Evolutionary conservation across 2,113 vertebrate species (phyloP).

Genomic region (Mesocricetus auratus): DNA sequence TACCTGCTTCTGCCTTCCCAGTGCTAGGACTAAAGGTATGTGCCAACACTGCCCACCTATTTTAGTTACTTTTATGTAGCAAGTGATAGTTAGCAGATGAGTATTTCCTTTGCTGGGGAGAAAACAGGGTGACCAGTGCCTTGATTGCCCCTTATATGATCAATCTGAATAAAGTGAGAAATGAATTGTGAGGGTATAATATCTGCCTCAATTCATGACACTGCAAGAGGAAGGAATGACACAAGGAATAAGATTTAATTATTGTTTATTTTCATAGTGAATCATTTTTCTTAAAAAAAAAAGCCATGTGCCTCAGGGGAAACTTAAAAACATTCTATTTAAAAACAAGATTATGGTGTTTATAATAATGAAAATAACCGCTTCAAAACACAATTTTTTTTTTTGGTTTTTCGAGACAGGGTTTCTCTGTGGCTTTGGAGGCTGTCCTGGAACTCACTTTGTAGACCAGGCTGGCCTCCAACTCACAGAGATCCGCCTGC

Average conservation of each 20-base stretch:
- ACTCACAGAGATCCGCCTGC: too few relatives aligned
- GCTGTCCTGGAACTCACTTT: too few relatives aligned
- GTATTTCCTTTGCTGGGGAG: slow-evolving; percentile 22
- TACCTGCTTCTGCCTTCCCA: too few relatives aligned
- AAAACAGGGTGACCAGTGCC: background rate
- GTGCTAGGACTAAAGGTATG: too few relatives aligned
- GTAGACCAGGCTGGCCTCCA: too few relatives aligned
- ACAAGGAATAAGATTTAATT: slow-evolving; percentile 40
- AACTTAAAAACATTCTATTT: background rate
- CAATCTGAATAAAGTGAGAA: background rate
- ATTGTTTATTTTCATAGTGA: background rate
- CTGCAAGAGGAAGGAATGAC: background rate
- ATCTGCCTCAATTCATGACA: background rate
- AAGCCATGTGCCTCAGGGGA: background rate
- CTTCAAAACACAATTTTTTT: slow-evolving; percentile 62
- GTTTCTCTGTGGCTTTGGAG: too few relatives aligned
- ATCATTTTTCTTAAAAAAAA: background rate
- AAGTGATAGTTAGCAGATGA: slow-evolving; percentile 56
- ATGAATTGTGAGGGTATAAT: background rate
- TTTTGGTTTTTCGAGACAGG: too few relatives aligned
- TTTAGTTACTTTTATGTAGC: slow-evolving; percentile 68
- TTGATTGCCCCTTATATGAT: slow-evolving; percentile 43
- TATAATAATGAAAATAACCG: slow-evolving; percentile 51
- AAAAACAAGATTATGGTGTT: slow-evolving; percentile 63
- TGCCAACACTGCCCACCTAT: background rate